phyloP scores from a whole-genome alignment of 1,140 invertebrate species.

The Heliconius himera region DNA sequence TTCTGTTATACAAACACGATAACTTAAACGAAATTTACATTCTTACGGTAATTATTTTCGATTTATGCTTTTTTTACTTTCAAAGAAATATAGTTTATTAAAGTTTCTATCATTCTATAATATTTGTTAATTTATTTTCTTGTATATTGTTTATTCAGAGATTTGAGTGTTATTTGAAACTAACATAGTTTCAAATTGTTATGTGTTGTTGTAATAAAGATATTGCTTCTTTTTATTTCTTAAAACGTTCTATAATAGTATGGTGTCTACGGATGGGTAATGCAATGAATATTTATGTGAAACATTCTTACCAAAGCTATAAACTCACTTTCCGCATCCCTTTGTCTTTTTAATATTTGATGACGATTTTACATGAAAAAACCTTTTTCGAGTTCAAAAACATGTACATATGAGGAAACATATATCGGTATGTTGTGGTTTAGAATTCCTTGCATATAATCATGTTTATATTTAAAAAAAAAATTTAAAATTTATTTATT shows the following conservation, averaged over 20 bases:
- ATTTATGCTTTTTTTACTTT: no score
- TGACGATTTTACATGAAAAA: not conserved
- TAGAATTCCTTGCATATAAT: no score
- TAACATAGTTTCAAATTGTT: not conserved
- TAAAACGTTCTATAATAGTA: not conserved
- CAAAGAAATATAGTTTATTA: not conserved
- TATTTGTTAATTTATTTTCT: not conserved
- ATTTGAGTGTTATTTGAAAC: no score
- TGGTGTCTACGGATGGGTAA: not conserved
- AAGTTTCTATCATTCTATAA: not conserved
- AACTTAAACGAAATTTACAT: not conserved
- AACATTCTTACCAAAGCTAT: constrained; percentile 15
- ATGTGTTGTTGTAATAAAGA: no score
- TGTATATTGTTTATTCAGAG: no score
- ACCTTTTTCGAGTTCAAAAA: not conserved
- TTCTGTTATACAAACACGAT: not conserved
- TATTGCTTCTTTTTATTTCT: no score
- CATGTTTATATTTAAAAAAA: no score
- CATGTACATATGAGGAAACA: not conserved
- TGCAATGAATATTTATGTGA: constrained; percentile 24
- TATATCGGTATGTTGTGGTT: no score
- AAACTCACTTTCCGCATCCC: not conserved
- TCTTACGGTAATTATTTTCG: not conserved
- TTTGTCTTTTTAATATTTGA: not conserved
- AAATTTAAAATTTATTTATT: no score